Percentiles rank a stretch among this genome's conserved stretches.
These are phyloP conservation scores for Tetramorium simillimum DNA, from an alignment of 1,140 invertebrate genomes.

Conservation along the genomic window DNA sequence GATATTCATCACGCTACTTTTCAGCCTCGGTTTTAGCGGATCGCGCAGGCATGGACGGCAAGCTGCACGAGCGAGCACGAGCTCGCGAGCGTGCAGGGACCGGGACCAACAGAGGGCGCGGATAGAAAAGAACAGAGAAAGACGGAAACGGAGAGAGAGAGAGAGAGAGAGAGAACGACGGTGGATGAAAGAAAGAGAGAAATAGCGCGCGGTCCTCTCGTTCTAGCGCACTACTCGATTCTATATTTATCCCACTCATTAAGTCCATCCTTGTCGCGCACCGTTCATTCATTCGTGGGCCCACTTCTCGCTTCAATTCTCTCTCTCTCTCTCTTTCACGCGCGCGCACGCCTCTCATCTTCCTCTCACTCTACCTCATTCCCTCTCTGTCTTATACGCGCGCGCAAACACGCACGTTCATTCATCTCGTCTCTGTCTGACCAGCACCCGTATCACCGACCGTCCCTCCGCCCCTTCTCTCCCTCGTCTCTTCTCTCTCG, in stretches of 20 bases:
- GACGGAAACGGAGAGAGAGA: not conserved
- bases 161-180: conserved; percentile 12
- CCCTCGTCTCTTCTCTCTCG: conserved; percentile 46
- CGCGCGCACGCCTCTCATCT: conserved; percentile 66
- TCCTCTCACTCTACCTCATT: conserved; percentile 57
- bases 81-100: conserved; percentile 5
- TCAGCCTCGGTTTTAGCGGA: conserved; percentile 18
- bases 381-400: conserved; percentile 73
- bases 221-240: conserved; percentile 75
- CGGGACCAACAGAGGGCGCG: conserved; percentile 27
- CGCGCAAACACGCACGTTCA: conserved; percentile 78
- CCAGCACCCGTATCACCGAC: conserved; percentile 16
- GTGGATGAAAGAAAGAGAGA: conserved; percentile 31
- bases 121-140: conserved; percentile 7
- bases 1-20: not conserved
- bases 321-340: conserved; percentile 34
- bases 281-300: conserved; percentile 83
- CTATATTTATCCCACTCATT: conserved; percentile 85
- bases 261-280: conserved; percentile 82
- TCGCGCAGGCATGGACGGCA: conserved; percentile 30
- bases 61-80: conserved; percentile 36
- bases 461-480: conserved; percentile 1
- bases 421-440: conserved; percentile 78
- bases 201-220: conserved; percentile 64
- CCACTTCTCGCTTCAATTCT: conserved; percentile 67